These are phyloP conservation scores for Platycheirus albimanus DNA, from an alignment of 2,888 invertebrate species.

Conservation along the genomic window DNA sequence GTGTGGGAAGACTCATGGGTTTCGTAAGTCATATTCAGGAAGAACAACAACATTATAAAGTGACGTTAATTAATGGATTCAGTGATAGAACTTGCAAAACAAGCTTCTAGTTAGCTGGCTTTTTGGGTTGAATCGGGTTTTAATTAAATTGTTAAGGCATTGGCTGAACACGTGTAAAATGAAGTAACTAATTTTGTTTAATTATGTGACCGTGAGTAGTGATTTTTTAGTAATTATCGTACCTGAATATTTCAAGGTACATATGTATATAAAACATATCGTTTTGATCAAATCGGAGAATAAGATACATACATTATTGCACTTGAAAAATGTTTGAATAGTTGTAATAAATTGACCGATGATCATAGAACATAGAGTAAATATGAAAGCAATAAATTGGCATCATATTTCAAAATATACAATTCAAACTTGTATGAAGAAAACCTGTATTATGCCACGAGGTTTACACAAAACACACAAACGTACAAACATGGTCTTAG, in stretches of 20 bases:
- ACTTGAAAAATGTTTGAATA: too few species aligned
- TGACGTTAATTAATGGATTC: conserved; percentile 52
- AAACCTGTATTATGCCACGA: too few species aligned
- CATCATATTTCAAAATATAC: too few species aligned
- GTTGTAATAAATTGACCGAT: too few species aligned
- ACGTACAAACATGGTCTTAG: too few species aligned
- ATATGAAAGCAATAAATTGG: too few species aligned
- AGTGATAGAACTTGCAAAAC: conserved; percentile 17
- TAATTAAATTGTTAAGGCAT: conserved; percentile 28
- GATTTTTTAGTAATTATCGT: background rate
- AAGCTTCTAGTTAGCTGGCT: conserved; percentile 4
- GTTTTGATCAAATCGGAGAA: too few species aligned
- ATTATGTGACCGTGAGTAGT: conserved; percentile 4
- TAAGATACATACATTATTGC: too few species aligned
- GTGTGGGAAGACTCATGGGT: conserved; percentile 40
- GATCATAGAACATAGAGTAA: too few species aligned
- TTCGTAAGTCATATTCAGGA: conserved; percentile 44
- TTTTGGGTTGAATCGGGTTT: conserved; percentile 10
- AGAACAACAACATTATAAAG: conserved; percentile 3
- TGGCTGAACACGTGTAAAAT: conserved; percentile 15
- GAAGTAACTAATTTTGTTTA: background rate
- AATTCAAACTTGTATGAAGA: too few species aligned
- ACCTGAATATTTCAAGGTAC: conserved; percentile 10
- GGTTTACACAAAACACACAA: too few species aligned
- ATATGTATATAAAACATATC: too few species aligned